These are phyloP conservation scores for Pseudonaja textilis DNA, from an alignment of 2,113 vertebrate species.

Conservation along the genomic window DNA sequence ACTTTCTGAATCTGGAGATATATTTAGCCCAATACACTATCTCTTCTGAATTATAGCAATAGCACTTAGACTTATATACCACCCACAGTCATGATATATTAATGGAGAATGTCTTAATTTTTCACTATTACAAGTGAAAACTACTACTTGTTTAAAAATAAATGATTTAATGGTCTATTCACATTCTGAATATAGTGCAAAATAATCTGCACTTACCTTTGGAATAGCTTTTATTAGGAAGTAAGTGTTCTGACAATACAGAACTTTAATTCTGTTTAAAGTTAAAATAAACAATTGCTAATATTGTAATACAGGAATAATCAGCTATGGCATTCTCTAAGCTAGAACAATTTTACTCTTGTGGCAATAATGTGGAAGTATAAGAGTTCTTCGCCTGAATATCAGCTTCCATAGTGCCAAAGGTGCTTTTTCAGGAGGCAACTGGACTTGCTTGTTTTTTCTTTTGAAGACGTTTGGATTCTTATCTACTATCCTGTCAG, in stretches of 20 bases:
- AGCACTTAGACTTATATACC: background rate
- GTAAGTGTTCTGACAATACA: background rate
- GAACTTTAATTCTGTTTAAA: background rate
- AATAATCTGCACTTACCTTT: background rate
- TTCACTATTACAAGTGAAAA: background rate
- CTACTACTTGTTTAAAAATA: background rate
- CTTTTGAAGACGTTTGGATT: too few species aligned
- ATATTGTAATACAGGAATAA: background rate
- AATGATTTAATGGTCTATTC: background rate
- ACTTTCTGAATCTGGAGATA: background rate
- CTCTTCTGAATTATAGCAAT: background rate
- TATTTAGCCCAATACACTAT: background rate
- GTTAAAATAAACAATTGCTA: background rate
- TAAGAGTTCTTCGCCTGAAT: background rate
- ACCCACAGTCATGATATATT: background rate
- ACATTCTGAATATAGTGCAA: background rate
- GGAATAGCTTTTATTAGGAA: background rate
- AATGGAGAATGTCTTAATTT: background rate
- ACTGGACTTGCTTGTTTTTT: too few species aligned
- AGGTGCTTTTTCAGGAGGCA: too few species aligned
- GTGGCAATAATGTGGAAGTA: background rate
- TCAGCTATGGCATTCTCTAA: background rate
- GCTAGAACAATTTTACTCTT: background rate
- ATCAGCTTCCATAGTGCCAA: too few species aligned
- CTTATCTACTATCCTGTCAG: too few species aligned